Evolutionary conservation across 2,113 vertebrate genomes (phyloP).

Genomic region (Rhinolophus ferrumequinum): DNA sequence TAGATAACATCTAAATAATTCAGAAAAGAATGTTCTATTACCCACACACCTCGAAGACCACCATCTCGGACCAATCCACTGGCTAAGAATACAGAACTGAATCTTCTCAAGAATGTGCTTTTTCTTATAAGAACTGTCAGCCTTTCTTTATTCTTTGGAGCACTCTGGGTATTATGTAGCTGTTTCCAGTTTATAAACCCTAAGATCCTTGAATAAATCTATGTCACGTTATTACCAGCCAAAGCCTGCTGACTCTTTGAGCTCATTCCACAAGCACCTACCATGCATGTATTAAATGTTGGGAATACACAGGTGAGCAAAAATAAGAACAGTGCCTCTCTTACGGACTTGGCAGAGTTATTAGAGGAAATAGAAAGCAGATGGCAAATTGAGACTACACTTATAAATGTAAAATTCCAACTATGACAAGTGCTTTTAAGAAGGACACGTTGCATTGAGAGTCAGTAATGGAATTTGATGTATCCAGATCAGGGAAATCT

Average conservation of each 20-base stretch:
- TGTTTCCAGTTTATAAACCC: not conserved
- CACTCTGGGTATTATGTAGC: not conserved
- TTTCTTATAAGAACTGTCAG: not conserved
- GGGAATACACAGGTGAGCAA: not conserved
- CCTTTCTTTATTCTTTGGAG: not conserved
- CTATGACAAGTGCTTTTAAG: not conserved
- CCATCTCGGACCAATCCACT: not conserved
- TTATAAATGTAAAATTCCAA: not conserved
- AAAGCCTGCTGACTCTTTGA: not conserved
- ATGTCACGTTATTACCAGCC: not conserved
- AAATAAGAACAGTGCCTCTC: not conserved
- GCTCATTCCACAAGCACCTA: not conserved
- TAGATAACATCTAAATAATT: not conserved
- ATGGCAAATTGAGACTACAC: not conserved
- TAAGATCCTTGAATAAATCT: not conserved
- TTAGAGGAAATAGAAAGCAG: not conserved
- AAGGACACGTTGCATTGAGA: not conserved
- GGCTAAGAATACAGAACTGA: not conserved
- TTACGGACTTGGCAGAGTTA: not conserved
- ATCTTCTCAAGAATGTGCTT: not conserved
- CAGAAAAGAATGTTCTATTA: not conserved
- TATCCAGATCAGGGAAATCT: not conserved
- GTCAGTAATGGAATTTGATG: not conserved
- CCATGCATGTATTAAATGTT: not conserved
- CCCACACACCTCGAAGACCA: not conserved